Percentiles rank a stretch among this genome's conserved stretches.
Conservation (phyloP, 1,140 invertebrate genomes). For the Zaprionus capensis region DNA sequence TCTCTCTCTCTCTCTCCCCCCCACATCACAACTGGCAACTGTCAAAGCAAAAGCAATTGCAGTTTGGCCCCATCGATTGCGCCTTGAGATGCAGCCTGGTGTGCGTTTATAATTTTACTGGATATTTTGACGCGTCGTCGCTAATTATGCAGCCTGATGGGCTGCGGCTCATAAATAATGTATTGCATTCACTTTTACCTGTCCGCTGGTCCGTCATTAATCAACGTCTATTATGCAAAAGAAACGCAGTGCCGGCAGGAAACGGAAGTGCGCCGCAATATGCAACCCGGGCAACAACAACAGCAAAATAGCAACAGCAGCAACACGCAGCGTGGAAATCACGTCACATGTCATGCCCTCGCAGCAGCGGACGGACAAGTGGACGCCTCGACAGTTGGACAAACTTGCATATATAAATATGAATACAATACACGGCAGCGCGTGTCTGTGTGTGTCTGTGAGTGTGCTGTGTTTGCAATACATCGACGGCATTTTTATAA, state of each 20-base stretch:
- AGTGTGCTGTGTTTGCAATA: background rate
- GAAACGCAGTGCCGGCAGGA: slow-evolving; percentile 60
- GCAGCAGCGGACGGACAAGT: background rate
- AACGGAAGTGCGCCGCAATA: slow-evolving; percentile 68
- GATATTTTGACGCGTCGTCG: slow-evolving; percentile 41
- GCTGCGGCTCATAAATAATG: slow-evolving; percentile 52
- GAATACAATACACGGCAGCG: slow-evolving; percentile 17
- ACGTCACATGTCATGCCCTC: slow-evolving; percentile 40
- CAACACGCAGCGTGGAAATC: slow-evolving; percentile 55
- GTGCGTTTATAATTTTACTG: slow-evolving; percentile 54
- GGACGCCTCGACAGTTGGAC: slow-evolving; percentile 42
- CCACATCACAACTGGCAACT: slow-evolving; percentile 60
- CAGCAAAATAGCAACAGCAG: slow-evolving; percentile 3
- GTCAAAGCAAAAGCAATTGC: slow-evolving; percentile 64
- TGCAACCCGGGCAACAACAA: slow-evolving; percentile 34
- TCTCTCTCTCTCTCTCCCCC: slow-evolving; percentile 9
- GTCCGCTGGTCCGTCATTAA: slow-evolving; percentile 64
- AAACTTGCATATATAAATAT: slow-evolving; percentile 34
- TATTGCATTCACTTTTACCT: slow-evolving; percentile 70
- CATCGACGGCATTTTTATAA: slow-evolving; percentile 24
- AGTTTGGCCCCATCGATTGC: slow-evolving; percentile 16
- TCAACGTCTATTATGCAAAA: slow-evolving; percentile 76
- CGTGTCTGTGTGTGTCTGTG: background rate
- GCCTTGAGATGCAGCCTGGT: slow-evolving; percentile 14
- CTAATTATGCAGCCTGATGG: slow-evolving; percentile 64